Evolutionary conservation across 2,797 vertebrate species (phyloP), one percentile per base, ranked within the genome.

Genomic region (Aphelocoma californica): DNA sequence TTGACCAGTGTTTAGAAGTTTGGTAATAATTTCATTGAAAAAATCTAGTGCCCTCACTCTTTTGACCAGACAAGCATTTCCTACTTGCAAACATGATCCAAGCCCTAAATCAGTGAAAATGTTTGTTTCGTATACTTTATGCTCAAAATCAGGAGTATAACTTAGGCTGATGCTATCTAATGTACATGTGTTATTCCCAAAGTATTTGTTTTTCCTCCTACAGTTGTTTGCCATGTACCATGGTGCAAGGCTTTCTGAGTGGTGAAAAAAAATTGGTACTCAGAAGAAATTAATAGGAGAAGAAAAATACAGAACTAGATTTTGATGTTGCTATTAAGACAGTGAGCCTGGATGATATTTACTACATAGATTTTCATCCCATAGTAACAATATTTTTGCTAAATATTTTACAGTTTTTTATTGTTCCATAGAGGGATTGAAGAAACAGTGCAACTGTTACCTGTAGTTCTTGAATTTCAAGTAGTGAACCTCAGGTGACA

Each of bases 401-500:
- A 16, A 18, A 56, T 57, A 36, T 86, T 90, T 93, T 86, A 79
- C 12, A 1, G 28, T 20, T 67, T 82, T 80, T 95, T 62, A 69
- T 81, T 92, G 17, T 71, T 93, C 57, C 40, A 45, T 14, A 71
- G 29, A 90, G 29, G 7, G 12, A 21, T 21, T 54, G 40, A 86
- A 85, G 80, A 65, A 81, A 56, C 28, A 74, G 29, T 67, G 60
- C 32, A 96, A 93, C 77, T 92, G 90, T 80, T 77, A 69, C 53
- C 61, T 80, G 21, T 56, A 45, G 47, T 44, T 91, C 44, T 77
- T 73, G 58, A 86, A 92, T 92, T 93, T 94, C 75, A 93, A 90
- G 32, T 31, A 54, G 7, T 16, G 44, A 91, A 94, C 48, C 54
- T 88, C 91, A 70, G 58, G 23, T 92, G 73, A 84, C 75, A 65